Evolutionary conservation across 2,888 invertebrate genomes (phyloP), one percentile per base, ranked within the genome.

Genomic region (Tenthredo mesomela): DNA sequence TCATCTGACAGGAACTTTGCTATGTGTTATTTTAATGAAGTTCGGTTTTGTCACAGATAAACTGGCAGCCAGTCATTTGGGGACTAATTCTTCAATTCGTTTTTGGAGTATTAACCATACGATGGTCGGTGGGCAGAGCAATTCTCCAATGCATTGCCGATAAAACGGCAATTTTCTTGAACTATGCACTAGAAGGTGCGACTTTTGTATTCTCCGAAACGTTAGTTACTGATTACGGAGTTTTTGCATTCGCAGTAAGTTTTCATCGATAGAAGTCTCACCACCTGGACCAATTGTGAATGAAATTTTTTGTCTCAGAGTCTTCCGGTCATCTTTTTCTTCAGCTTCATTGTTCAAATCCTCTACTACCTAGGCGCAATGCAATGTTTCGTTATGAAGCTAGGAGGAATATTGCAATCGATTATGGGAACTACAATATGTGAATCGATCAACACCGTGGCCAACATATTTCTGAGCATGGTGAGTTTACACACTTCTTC

Each of bases 381-480:
- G 95, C 98, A 99, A 93, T 96, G 96, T 94, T 93, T 98, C 86
- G 96, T 98, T 54, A 90, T 96, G 33, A 97, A 96, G 91, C 93
- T 99, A 40, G 99, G 99, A 0, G 96, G 96, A 94, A 91, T 97
- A 18, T 94, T 99, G 84, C 96, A 96, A 88, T 91, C 94, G 18
- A 93, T 96, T 0, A 93, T 98, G 93, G 97, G 96, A 21, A 99
- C 99, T 0, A 98, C 99, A 0, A 97, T 99, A 0, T 98, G 98
- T 84, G 99, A 99, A 94, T 98, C 98, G 85, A 96, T 99, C 65
- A 98, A 97, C 87, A 96, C 98, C 18, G 97, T 98, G 0, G 98
- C 98, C 0, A 99, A 98, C 92, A 97, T 98, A 43, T 99, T 99
- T 91, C 94, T 99, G 25, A 99, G 99, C 86, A 97, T 97, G 97